A percentile compares a stretch with the other conserved stretches of the same genome.
These are phyloP conservation scores for Papilio protenor DNA, from an alignment of 2,888 invertebrate genomes.

Conservation along the genomic window DNA sequence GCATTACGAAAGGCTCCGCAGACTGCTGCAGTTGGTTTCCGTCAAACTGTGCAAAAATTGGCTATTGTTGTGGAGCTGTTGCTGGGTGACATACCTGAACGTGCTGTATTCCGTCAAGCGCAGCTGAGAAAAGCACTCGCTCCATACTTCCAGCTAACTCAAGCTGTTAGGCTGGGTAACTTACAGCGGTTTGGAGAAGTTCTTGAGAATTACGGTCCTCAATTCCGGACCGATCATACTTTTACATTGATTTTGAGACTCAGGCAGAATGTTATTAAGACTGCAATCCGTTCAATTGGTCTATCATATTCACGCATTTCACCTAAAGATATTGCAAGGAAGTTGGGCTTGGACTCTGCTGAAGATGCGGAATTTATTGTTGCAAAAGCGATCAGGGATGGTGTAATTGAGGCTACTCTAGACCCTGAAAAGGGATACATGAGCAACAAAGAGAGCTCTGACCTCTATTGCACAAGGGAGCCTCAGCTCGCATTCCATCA, in stretches of 20 bases:
- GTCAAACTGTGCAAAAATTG: slow-evolving; percentile 98
- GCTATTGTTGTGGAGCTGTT: slow-evolving; percentile 97
- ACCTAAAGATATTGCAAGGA: slow-evolving; percentile 96
- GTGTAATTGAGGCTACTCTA: slow-evolving; percentile 98
- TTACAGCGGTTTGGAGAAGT: slow-evolving; percentile 97
- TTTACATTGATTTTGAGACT: slow-evolving; percentile 97
- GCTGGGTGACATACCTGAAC: slow-evolving; percentile 98
- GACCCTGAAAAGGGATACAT: slow-evolving; percentile 98
- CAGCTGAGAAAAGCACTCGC: slow-evolving; percentile 94
- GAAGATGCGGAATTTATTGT: slow-evolving; percentile 99
- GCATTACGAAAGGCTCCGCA: slow-evolving; percentile 98
- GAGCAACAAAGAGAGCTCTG: slow-evolving; percentile 98
- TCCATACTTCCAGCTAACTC: slow-evolving; percentile 98
- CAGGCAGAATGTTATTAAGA: slow-evolving; percentile 99
- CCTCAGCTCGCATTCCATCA: slow-evolving; percentile 98
- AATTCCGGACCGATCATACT: slow-evolving; percentile 97
- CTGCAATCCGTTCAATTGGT: slow-evolving; percentile 98
- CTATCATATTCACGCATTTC: slow-evolving; percentile 98
- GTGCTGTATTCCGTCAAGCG: slow-evolving; percentile 97
- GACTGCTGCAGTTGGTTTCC: slow-evolving; percentile 98
- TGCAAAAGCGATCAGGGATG: slow-evolving; percentile 98
- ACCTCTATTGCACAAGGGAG: slow-evolving; percentile 98
- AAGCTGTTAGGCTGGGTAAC: slow-evolving; percentile 98
- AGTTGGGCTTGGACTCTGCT: slow-evolving; percentile 96
- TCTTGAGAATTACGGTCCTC: slow-evolving; percentile 94